Conservation (phyloP, 2,888 invertebrate genomes). For the Keiferia lycopersicella region DNA sequence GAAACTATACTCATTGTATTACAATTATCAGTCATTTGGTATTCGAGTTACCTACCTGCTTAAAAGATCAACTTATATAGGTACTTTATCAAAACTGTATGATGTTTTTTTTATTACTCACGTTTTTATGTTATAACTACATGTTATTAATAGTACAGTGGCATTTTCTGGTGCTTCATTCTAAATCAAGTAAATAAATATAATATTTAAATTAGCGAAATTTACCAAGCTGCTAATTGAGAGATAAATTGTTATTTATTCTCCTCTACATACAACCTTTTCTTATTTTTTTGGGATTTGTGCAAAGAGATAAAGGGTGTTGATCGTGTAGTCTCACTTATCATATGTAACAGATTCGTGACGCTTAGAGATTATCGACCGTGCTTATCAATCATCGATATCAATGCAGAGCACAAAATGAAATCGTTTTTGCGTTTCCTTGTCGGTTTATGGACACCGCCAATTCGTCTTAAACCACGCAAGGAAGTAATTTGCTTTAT, state of each 20-base stretch:
- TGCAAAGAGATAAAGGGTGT: neutral
- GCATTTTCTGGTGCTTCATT: neutral
- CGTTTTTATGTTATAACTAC: too few relatives aligned
- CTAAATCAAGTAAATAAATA: neutral
- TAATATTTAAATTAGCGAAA: neutral
- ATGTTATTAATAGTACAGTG: neutral
- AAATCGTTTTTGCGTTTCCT: too few relatives aligned
- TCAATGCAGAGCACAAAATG: too few relatives aligned
- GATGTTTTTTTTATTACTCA: too few relatives aligned
- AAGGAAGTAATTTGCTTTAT: too few relatives aligned
- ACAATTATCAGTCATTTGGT: too few relatives aligned
- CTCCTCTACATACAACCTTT: neutral
- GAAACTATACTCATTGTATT: too few relatives aligned
- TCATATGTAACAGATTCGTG: slow-evolving; percentile 62
- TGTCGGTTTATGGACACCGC: too few relatives aligned
- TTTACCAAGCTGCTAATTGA: neutral
- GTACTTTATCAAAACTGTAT: too few relatives aligned
- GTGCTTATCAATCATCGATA: slow-evolving; percentile 23
- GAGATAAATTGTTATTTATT: neutral
- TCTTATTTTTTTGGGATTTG: neutral
- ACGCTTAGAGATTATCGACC: slow-evolving; percentile 61
- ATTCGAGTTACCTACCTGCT: too few relatives aligned
- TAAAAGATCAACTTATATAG: too few relatives aligned
- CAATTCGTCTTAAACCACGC: too few relatives aligned
- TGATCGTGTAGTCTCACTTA: slow-evolving; percentile 66